Conservation (phyloP, 2,113 vertebrate genomes). For the Sterrhoptilus dennistouni region DNA sequence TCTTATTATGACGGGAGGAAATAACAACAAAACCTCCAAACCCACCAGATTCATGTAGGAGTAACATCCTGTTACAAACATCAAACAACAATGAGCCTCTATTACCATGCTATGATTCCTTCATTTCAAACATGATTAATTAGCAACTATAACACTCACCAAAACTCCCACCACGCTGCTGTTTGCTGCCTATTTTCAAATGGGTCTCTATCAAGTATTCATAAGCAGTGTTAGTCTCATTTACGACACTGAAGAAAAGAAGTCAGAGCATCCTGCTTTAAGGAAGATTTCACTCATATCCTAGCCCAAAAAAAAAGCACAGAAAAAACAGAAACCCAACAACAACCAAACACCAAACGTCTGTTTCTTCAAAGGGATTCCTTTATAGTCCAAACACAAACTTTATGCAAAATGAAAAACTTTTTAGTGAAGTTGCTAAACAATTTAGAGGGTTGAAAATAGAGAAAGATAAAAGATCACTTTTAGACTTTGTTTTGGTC, state of each 20-base stretch:
- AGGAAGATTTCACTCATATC: constrained; percentile 15
- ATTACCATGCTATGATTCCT: constrained; percentile 71
- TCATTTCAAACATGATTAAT: constrained; percentile 75
- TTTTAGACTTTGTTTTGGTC: not conserved
- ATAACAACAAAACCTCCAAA: constrained; percentile 46
- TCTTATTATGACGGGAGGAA: constrained; percentile 3
- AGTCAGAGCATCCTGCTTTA: constrained; percentile 14
- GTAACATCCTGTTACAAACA: constrained; percentile 72
- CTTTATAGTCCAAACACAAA: not conserved
- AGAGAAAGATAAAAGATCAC: not conserved
- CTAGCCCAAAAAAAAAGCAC: constrained; percentile 40
- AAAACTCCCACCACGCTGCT: constrained; percentile 69
- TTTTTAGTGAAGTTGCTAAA: not conserved
- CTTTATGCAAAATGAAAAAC: constrained; percentile 15
- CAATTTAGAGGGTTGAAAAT: not conserved
- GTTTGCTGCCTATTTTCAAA: constrained; percentile 62
- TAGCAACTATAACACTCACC: constrained; percentile 73
- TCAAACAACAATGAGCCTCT: constrained; percentile 75
- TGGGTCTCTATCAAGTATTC: constrained; percentile 43
- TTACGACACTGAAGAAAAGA: constrained; percentile 41
- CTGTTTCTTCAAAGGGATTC: not conserved
- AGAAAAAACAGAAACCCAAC: not conserved
- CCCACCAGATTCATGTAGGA: constrained; percentile 60
- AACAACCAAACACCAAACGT: not conserved
- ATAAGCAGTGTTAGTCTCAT: constrained; percentile 50